These are phyloP conservation scores for Cryptocheilus praepositus DNA, from an alignment of 2,888 invertebrate species.

Conservation along the genomic window DNA sequence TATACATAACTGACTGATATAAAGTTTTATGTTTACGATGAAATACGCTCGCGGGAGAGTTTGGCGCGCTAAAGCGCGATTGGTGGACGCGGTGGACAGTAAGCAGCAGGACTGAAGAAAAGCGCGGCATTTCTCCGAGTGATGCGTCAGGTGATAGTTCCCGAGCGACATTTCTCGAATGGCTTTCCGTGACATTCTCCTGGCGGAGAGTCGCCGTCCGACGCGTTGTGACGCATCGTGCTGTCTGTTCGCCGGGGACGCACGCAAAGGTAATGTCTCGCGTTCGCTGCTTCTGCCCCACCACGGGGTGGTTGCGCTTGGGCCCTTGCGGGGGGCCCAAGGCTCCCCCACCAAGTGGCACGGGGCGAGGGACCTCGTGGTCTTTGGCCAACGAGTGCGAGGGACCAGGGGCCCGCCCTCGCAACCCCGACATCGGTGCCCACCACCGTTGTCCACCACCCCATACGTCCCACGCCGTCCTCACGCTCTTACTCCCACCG, in stretches of 20 bases:
- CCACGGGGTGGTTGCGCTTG: conserved; percentile 16
- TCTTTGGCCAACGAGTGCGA: conserved; percentile 58
- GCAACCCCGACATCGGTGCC: conserved; percentile 53
- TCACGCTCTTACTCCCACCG: conserved; percentile 42
- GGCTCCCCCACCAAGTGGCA: conserved; percentile 31
- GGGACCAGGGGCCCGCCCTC: conserved; percentile 62
- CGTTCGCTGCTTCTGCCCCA: conserved; percentile 8
- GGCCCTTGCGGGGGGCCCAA: conserved; percentile 39
- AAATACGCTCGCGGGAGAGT: too few relatives aligned
- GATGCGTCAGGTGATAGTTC: too few relatives aligned
- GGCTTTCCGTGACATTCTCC: not conserved
- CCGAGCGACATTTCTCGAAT: too few relatives aligned
- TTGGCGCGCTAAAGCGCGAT: too few relatives aligned
- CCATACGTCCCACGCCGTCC: conserved; percentile 24
- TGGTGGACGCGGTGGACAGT: too few relatives aligned
- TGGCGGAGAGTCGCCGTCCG: not conserved
- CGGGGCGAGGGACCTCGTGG: conserved; percentile 49
- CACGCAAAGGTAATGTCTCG: conserved; percentile 17
- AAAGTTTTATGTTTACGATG: too few relatives aligned
- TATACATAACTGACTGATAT: too few relatives aligned
- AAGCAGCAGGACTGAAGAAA: too few relatives aligned
- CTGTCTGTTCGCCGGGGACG: conserved; percentile 28
- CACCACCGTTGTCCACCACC: conserved; percentile 41
- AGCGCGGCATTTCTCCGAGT: too few relatives aligned
- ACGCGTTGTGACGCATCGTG: conserved; percentile 22